Base-by-base conservation (phyloP, 2,888 invertebrate species). In the Oscheius sp. region DNA sequence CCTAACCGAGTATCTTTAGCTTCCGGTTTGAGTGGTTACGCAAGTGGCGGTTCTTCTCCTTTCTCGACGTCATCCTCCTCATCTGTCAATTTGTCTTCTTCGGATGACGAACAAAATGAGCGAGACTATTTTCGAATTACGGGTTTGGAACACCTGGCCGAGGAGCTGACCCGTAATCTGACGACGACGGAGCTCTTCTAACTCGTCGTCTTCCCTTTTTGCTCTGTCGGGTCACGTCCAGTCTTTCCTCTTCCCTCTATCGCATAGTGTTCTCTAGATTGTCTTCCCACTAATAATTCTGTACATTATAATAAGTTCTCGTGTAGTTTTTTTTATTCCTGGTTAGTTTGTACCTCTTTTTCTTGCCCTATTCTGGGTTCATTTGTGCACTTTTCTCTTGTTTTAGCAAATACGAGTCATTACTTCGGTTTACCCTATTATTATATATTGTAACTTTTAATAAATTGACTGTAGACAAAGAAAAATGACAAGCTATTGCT, bases 91-190 rank as follows among this genome's bases (percentile, higher is more conserved):
- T 45, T 74, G 68, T 55, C 18, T 58, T 58, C 25, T 55, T 25
- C 72, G 41, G 59, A 73, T 61, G 45, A 61, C 27, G 27, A 45
- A 56, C 58, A 58, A 2, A 66, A 69, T 63, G 63, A 68, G 21
- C 66, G 66, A 23, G 63, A 69, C 29, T 63, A 64, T 23, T 77
- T 77, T 66, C 49, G 68, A n/a, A 59, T 56, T 25, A 69, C 75
- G n/a, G 77, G 79, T 49, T 75, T 81, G 66, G 82, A 82, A 55
- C 76, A 78, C 72, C 76, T 82, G 45, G 81, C 81, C 12, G 77
- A 81, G 69, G 82, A 82, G 45, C 74, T 82, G 76, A 79, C 82
- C 27, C 81, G 78, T 64, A 78, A 82, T 63, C 72, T 82, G 18
- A 66, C 66, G 5, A 49, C 66, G 13, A 46, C 66, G 29, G 80